Base-by-base conservation (phyloP, 2,113 vertebrate species). In the Rhinolophus ferrumequinum region DNA sequence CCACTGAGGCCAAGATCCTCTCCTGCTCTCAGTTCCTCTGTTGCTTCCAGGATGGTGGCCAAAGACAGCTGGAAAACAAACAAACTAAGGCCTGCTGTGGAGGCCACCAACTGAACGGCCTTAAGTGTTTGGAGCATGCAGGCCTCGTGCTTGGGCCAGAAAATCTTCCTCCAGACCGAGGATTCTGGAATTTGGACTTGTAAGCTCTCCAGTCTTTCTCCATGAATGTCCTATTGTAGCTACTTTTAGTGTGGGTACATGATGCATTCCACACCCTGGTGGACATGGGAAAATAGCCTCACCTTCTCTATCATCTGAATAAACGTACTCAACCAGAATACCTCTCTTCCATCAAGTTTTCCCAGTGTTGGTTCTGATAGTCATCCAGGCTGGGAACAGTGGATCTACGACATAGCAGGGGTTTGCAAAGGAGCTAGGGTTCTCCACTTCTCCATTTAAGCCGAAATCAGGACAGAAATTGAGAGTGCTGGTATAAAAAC, bases 31-130 rank as follows among this genome's bases (percentile, higher is more conserved):
- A 94, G 52, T 64, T 85, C 54, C 66, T 87, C 77, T 84, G 67
- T 41, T 86, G 58, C 14, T 35, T 72, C 64, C 16, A 93, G 60
- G 82, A 54, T 30, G 60, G 58, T 35, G 30, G 91, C 35, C 92
- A 95, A 87, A 96, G 33, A 62, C 62, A 94, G 67, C 24, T 94
- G 35, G 30, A 79, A 97, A 97, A 35, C n/a, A 30, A 90, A 4
- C 6, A 3, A 83, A 82, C 24, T 35, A 13, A 14, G 66, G 69
- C 26, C 50, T 95, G 30, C 18, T 2, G 12, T 79, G 33, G 85
- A 64, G 35, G 41, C n/a, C 15, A 19, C 26, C 83, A 87, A 47
- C 24, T 76, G 33, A 88, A 85, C 60, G 56, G 69, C 8, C 10
- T 80, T 75, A 58, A 8, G 35, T 72, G 66, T 58, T 80, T 72